Base-by-base conservation (phyloP, 2,888 invertebrate species). In the Hemistola chrysoprasaria region DNA sequence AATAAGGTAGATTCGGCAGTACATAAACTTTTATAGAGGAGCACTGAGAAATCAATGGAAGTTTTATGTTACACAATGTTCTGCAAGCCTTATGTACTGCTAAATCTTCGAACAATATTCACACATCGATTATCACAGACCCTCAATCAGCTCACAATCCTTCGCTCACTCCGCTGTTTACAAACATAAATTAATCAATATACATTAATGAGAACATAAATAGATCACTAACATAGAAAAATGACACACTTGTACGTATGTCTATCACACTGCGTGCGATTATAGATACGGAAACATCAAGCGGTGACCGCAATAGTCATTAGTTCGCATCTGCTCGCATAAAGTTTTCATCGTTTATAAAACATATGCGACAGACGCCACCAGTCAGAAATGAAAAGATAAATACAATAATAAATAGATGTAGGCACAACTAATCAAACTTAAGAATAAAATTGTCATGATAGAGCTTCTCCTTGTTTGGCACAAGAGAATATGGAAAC, bases 341-440 rank as follows among this genome's bases (percentile, higher is more conserved):
- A 24, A 23, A 23, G 6, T 34, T 11, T n/a, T n/a, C 56, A 51
- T 38, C 46, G 52, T 51, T 40, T 33, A 50, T 40, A 62, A 52
- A 53, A 62, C 35, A 43, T 25, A 31, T 28, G 32, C 43, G 39
- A 54, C 36, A 45, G 45, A 52, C 28, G 48, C 40, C 40, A 40
- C 57, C 54, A 37, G 42, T 44, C 46, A 48, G 47, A 48, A 54
- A 46, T 24, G 52, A 53, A 58, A 46, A 66, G 61, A 69, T 71
- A 76, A 73, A 73, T 71, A 69, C n/a, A n/a, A n/a, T 67, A 78
- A 81, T 82, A 83, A 82, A 83, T 80, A 81, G 56, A 56, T 51
- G 65, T 68, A 16, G 4, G 16, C 16, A 4, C 69, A 73, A 61
- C 68, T 60, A 59, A 51, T 49, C 54, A 58, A 61, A 62, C 56